Conservation (phyloP, 2,113 vertebrate genomes). For the Coregonus clupeaformis region DNA sequence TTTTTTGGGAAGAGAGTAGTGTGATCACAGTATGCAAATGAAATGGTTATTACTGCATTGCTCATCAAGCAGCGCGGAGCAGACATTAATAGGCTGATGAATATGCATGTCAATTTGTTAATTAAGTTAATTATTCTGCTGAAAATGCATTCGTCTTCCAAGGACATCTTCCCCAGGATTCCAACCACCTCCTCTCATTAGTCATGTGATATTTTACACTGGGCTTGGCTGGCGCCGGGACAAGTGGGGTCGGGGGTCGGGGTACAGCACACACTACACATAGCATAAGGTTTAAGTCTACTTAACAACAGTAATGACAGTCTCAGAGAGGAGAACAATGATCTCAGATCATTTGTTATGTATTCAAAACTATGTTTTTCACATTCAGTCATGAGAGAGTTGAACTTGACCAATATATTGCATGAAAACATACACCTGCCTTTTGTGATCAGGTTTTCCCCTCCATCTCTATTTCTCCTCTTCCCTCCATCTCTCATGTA, state of each 20-base stretch:
- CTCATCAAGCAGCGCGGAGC: slow-evolving; percentile 96
- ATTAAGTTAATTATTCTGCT: slow-evolving; percentile 99
- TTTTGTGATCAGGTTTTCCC: slow-evolving; percentile 47
- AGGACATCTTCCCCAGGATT: slow-evolving; percentile 99
- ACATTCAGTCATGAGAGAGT: background rate
- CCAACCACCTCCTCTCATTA: slow-evolving; percentile 96
- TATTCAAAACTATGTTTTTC: slow-evolving; percentile 20
- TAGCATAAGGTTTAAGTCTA: slow-evolving; percentile 47
- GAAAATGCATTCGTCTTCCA: slow-evolving; percentile 99
- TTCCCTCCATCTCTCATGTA: slow-evolving; percentile 39
- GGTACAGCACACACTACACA: slow-evolving; percentile 44
- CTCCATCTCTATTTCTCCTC: slow-evolving; percentile 55
- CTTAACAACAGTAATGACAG: slow-evolving; percentile 38
- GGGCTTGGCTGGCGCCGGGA: slow-evolving; percentile 35
- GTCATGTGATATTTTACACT: slow-evolving; percentile 93
- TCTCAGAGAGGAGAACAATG: slow-evolving; percentile 24
- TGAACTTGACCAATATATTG: background rate
- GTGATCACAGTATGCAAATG: slow-evolving; percentile 95
- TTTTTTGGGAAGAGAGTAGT: slow-evolving; percentile 67
- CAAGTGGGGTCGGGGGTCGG: slow-evolving; percentile 38
- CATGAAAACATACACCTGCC: background rate
- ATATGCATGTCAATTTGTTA: slow-evolving; percentile 86
- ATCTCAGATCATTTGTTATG: slow-evolving; percentile 28
- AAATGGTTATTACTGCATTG: slow-evolving; percentile 97
- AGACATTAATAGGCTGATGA: slow-evolving; percentile 99